Evolutionary conservation across 2,113 vertebrate species (phyloP), one percentile per base, ranked within the genome.

Genomic region (Perognathus longimembris): DNA sequence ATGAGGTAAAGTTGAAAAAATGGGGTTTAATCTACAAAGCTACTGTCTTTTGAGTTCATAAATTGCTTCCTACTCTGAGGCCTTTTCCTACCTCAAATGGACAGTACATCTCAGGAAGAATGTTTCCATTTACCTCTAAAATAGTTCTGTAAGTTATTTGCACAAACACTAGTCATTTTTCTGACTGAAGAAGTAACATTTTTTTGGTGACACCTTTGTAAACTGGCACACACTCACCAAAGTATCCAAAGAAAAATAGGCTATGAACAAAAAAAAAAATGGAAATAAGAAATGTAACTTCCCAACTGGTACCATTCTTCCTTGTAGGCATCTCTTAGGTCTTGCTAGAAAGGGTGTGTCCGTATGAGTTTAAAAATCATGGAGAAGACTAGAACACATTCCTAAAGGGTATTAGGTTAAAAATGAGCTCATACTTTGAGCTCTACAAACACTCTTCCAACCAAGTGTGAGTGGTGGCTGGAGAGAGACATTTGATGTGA

Each of bases 401-500:
- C 59, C 14, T 57, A 21, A 42, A 76, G n/a, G 77, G 54, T 67
- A n/a, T 79, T 36, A 63, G 80, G 67, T 75, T 82, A 82, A 74
- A 94, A 78, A n/a, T 50, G 73, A 89, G 45, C 59, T 93, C 38
- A 28, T 92, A 40, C 81, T 71, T 24, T 34, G 71, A 30, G 9
- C 12, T 28, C 21, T 40, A 71, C 64, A 81, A 61, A 26, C 11
- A 17, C 24, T 57, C 42, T 82, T 74, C 77, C 84, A 59, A 4
- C 92, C 91, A 59, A 66, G 5, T 7, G 17, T 88, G 88, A 94
- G 30, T 57, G 78, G 75, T 74, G 82, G 78, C 66, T 79, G 38
- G 24, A 78, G 50, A 81, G 59, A 74, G 17, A 24, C 64, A 22
- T 87, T 57, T 76, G 70, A 78, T 85, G 54, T 26, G 32, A 88